phyloP scores from a whole-genome alignment of 1,140 invertebrate species.

The Philaenus spumarius region DNA sequence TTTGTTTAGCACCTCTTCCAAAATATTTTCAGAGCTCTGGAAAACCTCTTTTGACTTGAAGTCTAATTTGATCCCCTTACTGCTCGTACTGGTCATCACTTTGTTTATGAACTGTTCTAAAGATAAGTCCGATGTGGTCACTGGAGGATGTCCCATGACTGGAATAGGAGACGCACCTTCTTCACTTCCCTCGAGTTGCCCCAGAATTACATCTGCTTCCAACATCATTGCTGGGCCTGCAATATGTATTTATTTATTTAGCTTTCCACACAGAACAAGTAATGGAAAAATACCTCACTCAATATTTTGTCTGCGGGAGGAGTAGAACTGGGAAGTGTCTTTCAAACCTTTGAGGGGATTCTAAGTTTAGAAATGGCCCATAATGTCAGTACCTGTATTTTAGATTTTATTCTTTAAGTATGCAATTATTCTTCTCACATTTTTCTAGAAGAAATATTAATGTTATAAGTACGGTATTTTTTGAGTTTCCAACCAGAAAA shows the following conservation, averaged over 20 bases:
- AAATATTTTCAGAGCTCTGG: constrained; percentile 35
- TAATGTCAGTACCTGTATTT: too few species aligned
- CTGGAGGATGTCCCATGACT: constrained; percentile 82
- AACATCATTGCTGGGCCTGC: constrained; percentile 52
- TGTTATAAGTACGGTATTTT: too few species aligned
- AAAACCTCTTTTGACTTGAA: constrained; percentile 80
- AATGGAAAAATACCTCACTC: too few species aligned
- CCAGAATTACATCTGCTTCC: constrained; percentile 79
- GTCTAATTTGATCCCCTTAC: constrained; percentile 78
- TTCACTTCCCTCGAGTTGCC: constrained; percentile 45
- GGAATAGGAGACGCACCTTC: constrained; percentile 45
- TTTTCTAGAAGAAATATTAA: too few species aligned
- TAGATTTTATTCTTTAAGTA: too few species aligned
- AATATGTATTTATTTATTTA: constrained; percentile 3
- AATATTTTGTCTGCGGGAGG: too few species aligned
- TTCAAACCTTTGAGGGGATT: too few species aligned
- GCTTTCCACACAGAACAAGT: too few species aligned
- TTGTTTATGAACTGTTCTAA: constrained; percentile 60
- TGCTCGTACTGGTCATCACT: neutral
- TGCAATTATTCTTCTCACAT: too few species aligned
- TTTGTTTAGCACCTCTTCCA: constrained; percentile 17
- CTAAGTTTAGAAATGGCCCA: too few species aligned
- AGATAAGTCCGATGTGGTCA: constrained; percentile 62
- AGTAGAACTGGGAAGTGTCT: too few species aligned
- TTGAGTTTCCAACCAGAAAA: too few species aligned